A percentile compares a stretch with the other conserved stretches of the same genome.
These are phyloP conservation scores for Notoglanidium macrostoma DNA, from an alignment of 2,797 vertebrate species.

Conservation along the genomic window DNA sequence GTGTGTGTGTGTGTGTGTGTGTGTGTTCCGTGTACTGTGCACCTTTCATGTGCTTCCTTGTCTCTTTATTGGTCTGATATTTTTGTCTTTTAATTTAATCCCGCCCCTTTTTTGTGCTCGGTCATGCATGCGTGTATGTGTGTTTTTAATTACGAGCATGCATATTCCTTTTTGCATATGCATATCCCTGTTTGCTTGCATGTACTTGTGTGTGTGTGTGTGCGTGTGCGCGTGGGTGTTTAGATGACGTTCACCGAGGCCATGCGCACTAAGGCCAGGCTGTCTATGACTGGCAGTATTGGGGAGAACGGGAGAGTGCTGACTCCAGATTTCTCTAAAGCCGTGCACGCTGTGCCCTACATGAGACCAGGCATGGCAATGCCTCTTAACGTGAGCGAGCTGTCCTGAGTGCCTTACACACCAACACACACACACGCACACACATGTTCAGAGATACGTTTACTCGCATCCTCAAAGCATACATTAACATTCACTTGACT, in stretches of 20 bases:
- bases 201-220: conserved; percentile 30
- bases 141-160: not conserved
- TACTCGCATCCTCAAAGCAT: conserved; percentile 9
- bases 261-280: conserved; percentile 94
- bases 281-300: conserved; percentile 96
- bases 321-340: conserved; percentile 91
- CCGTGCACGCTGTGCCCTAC: conserved; percentile 94
- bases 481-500: conserved; percentile 11
- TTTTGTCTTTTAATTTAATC: not conserved
- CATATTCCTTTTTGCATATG: not conserved
- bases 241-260: conserved; percentile 96
- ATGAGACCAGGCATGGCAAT: conserved; percentile 99
- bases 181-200: conserved; percentile 20
- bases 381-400: conserved; percentile 93
- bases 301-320: conserved; percentile 94
- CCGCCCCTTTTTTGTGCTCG: not conserved
- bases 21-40: not conserved
- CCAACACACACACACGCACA: conserved; percentile 43
- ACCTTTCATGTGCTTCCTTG: not conserved
- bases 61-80: not conserved
- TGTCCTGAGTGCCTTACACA: conserved; percentile 81
- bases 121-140: not conserved
- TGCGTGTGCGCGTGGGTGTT: conserved; percentile 58
- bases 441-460: conserved; percentile 23
- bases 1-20: conserved; percentile 38